A percentile compares a stretch with the other conserved stretches of the same genome.
These are phyloP conservation scores for Presbytis comata DNA, from an alignment of 2,797 vertebrate genomes.

Conservation along the genomic window DNA sequence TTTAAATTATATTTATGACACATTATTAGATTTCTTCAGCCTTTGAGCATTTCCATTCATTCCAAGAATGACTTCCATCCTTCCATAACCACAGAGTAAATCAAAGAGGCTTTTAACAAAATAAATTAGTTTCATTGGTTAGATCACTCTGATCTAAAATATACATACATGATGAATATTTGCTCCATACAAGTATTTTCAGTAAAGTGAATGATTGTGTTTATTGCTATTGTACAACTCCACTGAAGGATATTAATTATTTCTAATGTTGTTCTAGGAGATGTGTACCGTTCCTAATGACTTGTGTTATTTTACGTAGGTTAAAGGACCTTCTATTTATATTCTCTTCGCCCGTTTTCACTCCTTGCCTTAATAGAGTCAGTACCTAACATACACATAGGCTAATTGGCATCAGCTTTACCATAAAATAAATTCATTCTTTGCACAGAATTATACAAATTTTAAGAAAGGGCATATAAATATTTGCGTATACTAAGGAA, in stretches of 20 bases:
- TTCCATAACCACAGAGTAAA: constrained; percentile 10
- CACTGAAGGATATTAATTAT: neutral
- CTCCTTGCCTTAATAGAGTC: neutral
- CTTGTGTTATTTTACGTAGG: neutral
- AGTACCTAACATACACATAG: neutral
- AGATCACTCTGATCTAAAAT: neutral
- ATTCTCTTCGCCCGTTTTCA: neutral
- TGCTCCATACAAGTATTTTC: constrained; percentile 38
- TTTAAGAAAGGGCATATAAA: neutral
- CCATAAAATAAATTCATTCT: neutral
- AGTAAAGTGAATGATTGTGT: neutral
- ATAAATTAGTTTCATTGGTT: neutral
- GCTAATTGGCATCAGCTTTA: neutral
- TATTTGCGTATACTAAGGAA: neutral
- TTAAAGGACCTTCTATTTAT: neutral
- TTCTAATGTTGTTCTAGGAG: neutral
- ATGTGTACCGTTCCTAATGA: neutral
- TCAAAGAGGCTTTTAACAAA: neutral
- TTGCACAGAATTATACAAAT: neutral
- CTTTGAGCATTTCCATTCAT: neutral
- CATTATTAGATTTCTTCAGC: neutral
- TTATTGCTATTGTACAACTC: constrained; percentile 8
- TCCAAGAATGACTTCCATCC: neutral
- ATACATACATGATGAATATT: neutral
- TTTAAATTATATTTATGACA: neutral